A percentile compares a stretch with the other conserved stretches of the same genome.
Evolutionary conservation across 37 sponge, comb jelly and placozoan species (phyloP).

Genomic region (Aplysina aerophoba): DNA sequence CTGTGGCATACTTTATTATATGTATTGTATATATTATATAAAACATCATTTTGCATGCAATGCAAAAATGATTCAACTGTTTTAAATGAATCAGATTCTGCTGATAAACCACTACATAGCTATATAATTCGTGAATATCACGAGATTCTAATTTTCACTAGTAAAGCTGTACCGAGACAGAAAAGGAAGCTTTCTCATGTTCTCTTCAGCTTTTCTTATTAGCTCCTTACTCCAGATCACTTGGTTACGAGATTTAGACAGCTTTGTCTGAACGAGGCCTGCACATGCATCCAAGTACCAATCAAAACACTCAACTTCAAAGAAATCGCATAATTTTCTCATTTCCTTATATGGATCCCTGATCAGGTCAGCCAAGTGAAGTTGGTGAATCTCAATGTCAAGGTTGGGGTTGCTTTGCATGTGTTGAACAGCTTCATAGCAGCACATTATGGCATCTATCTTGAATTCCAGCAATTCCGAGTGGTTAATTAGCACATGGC

Average conservation of each 20-base stretch:
- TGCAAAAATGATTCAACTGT: too few relatives aligned
- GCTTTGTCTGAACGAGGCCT: background rate
- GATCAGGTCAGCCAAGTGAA: conserved; percentile 9
- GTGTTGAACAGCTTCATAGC: background rate
- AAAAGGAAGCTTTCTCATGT: background rate
- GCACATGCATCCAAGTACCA: background rate
- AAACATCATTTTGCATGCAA: too few relatives aligned
- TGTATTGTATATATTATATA: too few relatives aligned
- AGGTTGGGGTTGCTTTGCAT: conserved; percentile 3
- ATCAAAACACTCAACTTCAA: background rate
- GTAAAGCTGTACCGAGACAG: conserved; percentile 1
- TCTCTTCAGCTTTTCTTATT: background rate
- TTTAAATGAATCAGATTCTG: too few relatives aligned
- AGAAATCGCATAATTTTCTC: background rate
- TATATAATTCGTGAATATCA: too few relatives aligned
- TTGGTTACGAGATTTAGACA: background rate
- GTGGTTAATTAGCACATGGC: background rate
- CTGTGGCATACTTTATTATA: too few relatives aligned
- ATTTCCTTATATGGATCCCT: background rate
- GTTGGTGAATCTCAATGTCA: background rate
- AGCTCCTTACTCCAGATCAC: background rate
- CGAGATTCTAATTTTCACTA: background rate
- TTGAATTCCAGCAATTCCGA: conserved; percentile 11
- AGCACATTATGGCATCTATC: background rate
- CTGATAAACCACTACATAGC: too few relatives aligned